Base-by-base conservation (phyloP, 2,797 vertebrate genomes). In the Siniperca obscura region DNA sequence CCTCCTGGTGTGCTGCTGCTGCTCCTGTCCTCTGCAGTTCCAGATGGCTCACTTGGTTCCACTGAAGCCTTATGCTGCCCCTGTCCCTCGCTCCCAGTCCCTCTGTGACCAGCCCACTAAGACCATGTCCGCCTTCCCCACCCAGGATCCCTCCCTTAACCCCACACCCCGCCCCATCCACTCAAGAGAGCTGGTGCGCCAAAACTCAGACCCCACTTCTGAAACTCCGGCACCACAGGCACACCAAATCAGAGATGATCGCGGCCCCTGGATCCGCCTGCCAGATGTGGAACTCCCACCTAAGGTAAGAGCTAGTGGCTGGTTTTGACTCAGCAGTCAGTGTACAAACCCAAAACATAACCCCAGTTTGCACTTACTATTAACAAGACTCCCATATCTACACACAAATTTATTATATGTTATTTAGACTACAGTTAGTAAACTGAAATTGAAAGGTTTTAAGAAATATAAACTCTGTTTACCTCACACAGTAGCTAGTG, bases 131-230 rank as follows among this genome's bases (percentile, higher is more conserved):
- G 97, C 97, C 93, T 98, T 97, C 96, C 96, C 96, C 87, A 96
- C 95, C 91, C 96, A 97, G 95, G 96, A 97, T 78, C 96, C 97
- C 76, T 95, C 97, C 80, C 93, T 97, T 66, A 93, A 81, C 93
- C 95, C 95, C 90, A 92, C 87, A 70, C 96, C 85, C 74, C 96
- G 95, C 3, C 95, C 96, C 53, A 93, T 95, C 76, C 94, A 97
- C 86, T 96, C 96, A 83, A 96, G 96, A 89, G 96, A 97, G 84
- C 93, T 98, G 72, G 95, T 97, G 83, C 97, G 97, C 70, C 97
- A 98, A 93, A 98, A 97, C 90, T 98, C 97, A 2, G 97, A 98
- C 94, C 97, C 97, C 82, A 98, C 97, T 12, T 97, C 97, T 0
- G 97, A 98, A 94, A 97, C 90, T 83, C 97, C 96, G 1, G 96